A percentile compares a stretch with the other conserved stretches of the same genome.
These are phyloP conservation scores for Trichonephila inaurata DNA, from an alignment of 1,140 invertebrate genomes.

Conservation along the genomic window DNA sequence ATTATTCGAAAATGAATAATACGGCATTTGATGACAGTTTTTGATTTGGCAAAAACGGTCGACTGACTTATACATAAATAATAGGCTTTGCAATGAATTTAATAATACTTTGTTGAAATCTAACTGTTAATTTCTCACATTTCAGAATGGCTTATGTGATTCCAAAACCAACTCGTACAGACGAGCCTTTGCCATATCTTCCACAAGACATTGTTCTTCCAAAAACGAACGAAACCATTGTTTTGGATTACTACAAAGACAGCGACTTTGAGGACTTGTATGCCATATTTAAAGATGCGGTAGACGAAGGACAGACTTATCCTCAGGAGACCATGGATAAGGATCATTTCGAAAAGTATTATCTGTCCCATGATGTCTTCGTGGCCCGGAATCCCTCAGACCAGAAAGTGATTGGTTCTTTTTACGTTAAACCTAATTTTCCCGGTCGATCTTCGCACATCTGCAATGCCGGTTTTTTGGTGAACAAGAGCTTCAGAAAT, in stretches of 20 bases:
- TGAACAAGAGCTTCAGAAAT: slow-evolving; percentile 73
- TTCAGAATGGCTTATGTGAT: slow-evolving; percentile 63
- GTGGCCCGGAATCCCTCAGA: slow-evolving; percentile 71
- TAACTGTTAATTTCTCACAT: not conserved
- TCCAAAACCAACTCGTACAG: not conserved
- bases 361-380: slow-evolving; percentile 78
- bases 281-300: slow-evolving; percentile 77
- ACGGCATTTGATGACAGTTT: too few species aligned
- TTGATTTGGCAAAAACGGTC: too few species aligned
- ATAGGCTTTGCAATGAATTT: too few species aligned
- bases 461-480: slow-evolving; percentile 78
- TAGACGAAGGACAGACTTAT: slow-evolving; percentile 79
- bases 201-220: slow-evolving; percentile 21
- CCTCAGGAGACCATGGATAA: slow-evolving; percentile 78
- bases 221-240: slow-evolving; percentile 19
- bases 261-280: slow-evolving; percentile 73
- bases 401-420: slow-evolving; percentile 77
- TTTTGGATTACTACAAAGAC: slow-evolving; percentile 44
- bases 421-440: slow-evolving; percentile 80
- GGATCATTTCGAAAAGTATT: slow-evolving; percentile 78
- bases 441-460: slow-evolving; percentile 79
- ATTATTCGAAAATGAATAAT: too few species aligned
- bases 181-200: not conserved
- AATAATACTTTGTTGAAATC: not conserved
- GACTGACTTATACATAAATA: too few species aligned